Evolutionary conservation across 2,888 invertebrate genomes (phyloP).

Genomic region (Pyrgus malvae): DNA sequence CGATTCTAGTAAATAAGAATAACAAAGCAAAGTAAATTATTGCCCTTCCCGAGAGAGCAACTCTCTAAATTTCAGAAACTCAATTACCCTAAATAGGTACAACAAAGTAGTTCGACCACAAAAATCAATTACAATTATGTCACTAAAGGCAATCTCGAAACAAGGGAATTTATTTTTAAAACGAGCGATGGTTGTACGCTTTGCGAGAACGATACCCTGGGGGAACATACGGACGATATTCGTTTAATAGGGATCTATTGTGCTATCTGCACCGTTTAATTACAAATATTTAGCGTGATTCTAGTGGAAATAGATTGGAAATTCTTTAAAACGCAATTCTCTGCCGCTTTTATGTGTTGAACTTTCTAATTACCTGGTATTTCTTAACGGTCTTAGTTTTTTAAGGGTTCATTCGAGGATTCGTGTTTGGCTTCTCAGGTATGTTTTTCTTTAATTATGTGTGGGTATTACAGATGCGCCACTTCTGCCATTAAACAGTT

Average conservation of each 20-base stretch:
- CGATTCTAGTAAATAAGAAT: conserved; percentile 1
- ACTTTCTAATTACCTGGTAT: conserved; percentile 8
- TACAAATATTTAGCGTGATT: conserved; percentile 38
- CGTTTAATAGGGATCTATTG: conserved; percentile 66
- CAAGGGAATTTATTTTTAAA: conserved; percentile 53
- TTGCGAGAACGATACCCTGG: conserved; percentile 52
- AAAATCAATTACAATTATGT: conserved; percentile 54
- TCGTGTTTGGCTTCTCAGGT: no score
- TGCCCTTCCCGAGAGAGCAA: conserved; percentile 10
- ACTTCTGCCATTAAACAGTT: no score
- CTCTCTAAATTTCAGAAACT: conserved; percentile 12
- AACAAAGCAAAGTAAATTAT: neutral
- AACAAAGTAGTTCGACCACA: conserved; percentile 28
- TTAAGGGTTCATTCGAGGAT: no score
- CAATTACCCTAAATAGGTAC: conserved; percentile 20
- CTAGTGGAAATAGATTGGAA: conserved; percentile 30
- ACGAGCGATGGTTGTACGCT: conserved; percentile 42
- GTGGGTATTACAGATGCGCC: no score
- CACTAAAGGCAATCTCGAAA: conserved; percentile 43
- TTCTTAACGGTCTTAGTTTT: neutral
- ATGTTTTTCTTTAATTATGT: no score
- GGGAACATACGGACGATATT: conserved; percentile 53
- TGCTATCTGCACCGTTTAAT: conserved; percentile 45
- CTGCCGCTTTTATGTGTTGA: conserved; percentile 9
- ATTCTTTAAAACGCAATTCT: conserved; percentile 30